These are phyloP conservation scores for rat (Rattus norvegicus) DNA, from an alignment of 2,113 vertebrate genomes.

Conservation along the genomic window DNA sequence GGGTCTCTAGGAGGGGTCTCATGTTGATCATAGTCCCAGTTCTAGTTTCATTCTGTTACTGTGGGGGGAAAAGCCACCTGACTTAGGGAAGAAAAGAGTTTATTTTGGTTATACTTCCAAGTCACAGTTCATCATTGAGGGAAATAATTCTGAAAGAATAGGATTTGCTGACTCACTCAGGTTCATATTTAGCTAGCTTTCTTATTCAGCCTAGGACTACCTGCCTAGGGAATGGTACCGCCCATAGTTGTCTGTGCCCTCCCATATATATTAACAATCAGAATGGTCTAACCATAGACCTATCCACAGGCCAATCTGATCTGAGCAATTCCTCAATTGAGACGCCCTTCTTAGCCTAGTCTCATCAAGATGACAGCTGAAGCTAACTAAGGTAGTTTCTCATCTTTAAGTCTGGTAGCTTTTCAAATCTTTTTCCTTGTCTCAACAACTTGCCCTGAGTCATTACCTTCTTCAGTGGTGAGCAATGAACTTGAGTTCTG, in stretches of 20 bases:
- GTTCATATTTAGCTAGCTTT: background rate
- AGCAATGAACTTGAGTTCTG: background rate
- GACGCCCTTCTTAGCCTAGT: background rate
- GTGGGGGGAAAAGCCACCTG: background rate
- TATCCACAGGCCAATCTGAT: background rate
- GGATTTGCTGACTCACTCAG: background rate
- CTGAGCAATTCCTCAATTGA: background rate
- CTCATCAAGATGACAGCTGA: background rate
- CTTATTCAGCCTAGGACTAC: background rate
- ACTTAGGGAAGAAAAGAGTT: background rate
- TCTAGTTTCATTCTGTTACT: background rate
- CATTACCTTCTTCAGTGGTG: background rate
- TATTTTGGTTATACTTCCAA: background rate
- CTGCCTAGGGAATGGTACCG: background rate
- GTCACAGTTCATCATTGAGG: background rate
- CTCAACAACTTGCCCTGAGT: background rate
- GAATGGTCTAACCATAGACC: background rate
- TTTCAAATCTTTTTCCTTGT: background rate
- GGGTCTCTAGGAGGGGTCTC: background rate
- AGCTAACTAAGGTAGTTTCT: background rate
- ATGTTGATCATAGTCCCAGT: background rate
- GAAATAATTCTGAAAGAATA: background rate
- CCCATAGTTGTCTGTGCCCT: background rate
- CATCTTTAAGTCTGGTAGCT: background rate
- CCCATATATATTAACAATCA: background rate